phyloP scores from a whole-genome alignment of 2,888 invertebrate genomes.

The Drosophila prolongata region DNA sequence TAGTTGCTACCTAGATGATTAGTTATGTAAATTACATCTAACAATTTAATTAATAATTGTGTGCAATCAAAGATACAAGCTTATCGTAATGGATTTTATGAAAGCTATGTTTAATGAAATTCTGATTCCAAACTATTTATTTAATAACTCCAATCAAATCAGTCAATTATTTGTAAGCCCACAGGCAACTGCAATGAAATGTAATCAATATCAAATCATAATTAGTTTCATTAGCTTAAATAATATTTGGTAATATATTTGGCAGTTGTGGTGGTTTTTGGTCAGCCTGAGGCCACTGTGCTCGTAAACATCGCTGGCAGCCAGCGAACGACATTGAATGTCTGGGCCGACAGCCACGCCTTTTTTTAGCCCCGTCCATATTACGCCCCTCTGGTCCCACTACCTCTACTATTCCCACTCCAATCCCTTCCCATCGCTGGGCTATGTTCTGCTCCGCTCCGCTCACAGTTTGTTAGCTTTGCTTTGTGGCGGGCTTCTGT shows the following conservation, averaged over 20 bases:
- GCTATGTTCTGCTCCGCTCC: constrained; percentile 55
- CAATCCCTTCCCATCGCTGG: constrained; percentile 35
- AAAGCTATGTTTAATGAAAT: too few relatives aligned
- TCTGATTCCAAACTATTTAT: too few relatives aligned
- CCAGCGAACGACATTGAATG: constrained; percentile 39
- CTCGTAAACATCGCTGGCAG: constrained; percentile 20
- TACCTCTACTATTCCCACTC: background rate
- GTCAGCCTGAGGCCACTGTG: constrained; percentile 13
- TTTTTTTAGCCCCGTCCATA: background rate
- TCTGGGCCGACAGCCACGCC: constrained; percentile 28
- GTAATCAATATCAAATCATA: background rate
- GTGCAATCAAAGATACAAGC: too few relatives aligned
- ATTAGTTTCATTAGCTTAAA: background rate
- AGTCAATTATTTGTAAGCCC: background rate
- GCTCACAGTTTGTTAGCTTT: constrained; percentile 70
- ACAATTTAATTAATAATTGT: too few relatives aligned
- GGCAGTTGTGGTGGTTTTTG: background rate
- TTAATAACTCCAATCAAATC: too few relatives aligned
- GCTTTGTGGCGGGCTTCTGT: constrained; percentile 54
- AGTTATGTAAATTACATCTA: too few relatives aligned
- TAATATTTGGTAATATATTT: background rate
- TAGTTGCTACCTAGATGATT: too few relatives aligned
- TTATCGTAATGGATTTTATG: too few relatives aligned
- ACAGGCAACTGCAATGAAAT: background rate
- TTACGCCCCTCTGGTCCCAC: background rate